Conservation (phyloP, 2,113 vertebrate genomes). For the Sturnira hondurensis region DNA sequence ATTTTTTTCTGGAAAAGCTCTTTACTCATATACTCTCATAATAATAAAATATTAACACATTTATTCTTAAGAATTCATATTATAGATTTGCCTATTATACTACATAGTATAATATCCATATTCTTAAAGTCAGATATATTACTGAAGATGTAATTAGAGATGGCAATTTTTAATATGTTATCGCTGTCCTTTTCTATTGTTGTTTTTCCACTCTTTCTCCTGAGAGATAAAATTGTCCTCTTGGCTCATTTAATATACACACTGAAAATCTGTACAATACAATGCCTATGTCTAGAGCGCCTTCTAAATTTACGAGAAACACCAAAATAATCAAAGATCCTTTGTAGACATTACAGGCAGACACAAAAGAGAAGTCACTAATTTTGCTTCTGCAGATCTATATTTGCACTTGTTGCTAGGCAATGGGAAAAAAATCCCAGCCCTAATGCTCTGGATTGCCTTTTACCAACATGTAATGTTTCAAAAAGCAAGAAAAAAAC, state of each 20-base stretch:
- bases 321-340: slow-evolving; percentile 57
- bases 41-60: background rate
- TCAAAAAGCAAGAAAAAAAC: slow-evolving; percentile 36
- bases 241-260: slow-evolving; percentile 19
- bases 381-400: slow-evolving; percentile 79
- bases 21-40: background rate
- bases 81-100: background rate
- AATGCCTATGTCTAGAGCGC: background rate
- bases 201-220: background rate
- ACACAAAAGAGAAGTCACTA: slow-evolving; percentile 77
- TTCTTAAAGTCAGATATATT: slow-evolving; percentile 1
- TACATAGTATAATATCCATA: background rate
- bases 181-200: background rate
- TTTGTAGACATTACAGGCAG: slow-evolving; percentile 24
- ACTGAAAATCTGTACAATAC: background rate
- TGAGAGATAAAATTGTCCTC: background rate
- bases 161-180: background rate
- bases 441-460: slow-evolving; percentile 61
- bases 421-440: slow-evolving; percentile 76
- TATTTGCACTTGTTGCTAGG: slow-evolving; percentile 82
- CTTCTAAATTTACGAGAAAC: slow-evolving; percentile 18
- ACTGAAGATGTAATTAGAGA: background rate
- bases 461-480: slow-evolving; percentile 73
- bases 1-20: background rate
- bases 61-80: background rate